Conservation (phyloP, 2,888 invertebrate species). For the Iphiclides podalirius region DNA sequence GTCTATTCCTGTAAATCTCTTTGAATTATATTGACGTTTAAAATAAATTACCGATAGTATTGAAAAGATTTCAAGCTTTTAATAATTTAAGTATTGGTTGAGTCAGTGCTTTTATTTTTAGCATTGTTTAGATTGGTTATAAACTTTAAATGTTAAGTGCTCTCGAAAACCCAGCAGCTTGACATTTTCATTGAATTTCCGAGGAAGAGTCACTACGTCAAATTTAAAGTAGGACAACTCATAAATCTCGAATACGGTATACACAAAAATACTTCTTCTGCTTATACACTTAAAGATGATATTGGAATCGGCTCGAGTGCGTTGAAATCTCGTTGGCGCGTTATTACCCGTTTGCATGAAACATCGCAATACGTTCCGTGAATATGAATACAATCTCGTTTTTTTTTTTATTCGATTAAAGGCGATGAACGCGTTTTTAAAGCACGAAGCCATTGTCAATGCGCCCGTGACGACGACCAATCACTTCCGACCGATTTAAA, state of each 20-base stretch:
- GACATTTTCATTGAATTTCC: conserved; percentile 26
- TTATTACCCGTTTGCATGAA: conserved; percentile 3
- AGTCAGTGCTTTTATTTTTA: not conserved
- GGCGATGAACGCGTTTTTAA: conserved; percentile 31
- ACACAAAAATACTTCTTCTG: not conserved
- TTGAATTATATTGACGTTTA: not conserved
- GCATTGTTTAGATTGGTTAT: conserved; percentile 2
- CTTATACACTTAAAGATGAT: not conserved
- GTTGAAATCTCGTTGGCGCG: conserved; percentile 6
- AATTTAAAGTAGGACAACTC: conserved; percentile 28
- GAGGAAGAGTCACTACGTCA: conserved; percentile 34
- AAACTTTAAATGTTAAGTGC: conserved; percentile 8
- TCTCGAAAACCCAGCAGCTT: conserved; percentile 1
- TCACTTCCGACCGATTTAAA: conserved; percentile 57
- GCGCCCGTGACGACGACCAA: conserved; percentile 38
- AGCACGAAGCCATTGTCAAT: conserved; percentile 42
- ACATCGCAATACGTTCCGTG: conserved; percentile 8
- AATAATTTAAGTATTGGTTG: not conserved
- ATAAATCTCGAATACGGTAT: conserved; percentile 28
- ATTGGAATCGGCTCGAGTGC: not conserved
- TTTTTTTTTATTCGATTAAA: conserved; percentile 18
- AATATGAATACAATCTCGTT: conserved; percentile 9
- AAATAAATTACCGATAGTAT: not conserved
- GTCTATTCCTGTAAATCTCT: not conserved
- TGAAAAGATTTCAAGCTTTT: not conserved